Base-by-base conservation (phyloP, 37 sponge, comb jelly and placozoan genomes). In the Lycopodina hypogea region DNA sequence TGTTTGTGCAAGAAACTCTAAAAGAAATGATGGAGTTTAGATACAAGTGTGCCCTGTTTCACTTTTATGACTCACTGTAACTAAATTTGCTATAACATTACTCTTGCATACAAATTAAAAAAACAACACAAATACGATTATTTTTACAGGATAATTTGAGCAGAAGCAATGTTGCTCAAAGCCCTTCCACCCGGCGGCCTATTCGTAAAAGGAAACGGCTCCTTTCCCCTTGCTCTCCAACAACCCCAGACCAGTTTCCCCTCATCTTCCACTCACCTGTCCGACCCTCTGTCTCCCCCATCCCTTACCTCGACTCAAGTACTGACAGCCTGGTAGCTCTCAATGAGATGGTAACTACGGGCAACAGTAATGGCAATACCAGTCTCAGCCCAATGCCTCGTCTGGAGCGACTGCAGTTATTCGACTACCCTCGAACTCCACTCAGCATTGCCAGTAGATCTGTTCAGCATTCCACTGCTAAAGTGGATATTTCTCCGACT, bases 361-460 rank as follows among this genome's bases (percentile, higher is more conserved):
- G 22, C 4, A 42, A 42, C 26, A 42, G 48, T 23, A 52, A 11
- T 21, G 34, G 74, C 6, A 42, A 76, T 42, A 36, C 58, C 22
- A 77, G 77, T 78, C n/a, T 71, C 23, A 56, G 19, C 42, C 81
- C 88, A 4, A 82, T 83, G 8, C 88, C 88, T 19, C 61, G 56
- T 17, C 22, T 87, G 15, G 88, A 90, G 74, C 59, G 85, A 36
- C 82, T 92, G n/a, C 63, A 68, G 48, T 59, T 92, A 1, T 88
- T 92, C 66, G 93, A 92, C 74, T 80, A 64, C 35, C 93, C 93
- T 14, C 82, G 78, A 42, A 92, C 93, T 39, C 93, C 93, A 22
- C 78, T 69, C 22, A 81, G 78, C 36, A 70, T 92, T 26, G 72
- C 84, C 12, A 57, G 92, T 12, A 76, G 84, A 14, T 79, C 87